Evolutionary conservation across 2,113 vertebrate genomes (phyloP).

Genomic region (Propithecus coquereli): DNA sequence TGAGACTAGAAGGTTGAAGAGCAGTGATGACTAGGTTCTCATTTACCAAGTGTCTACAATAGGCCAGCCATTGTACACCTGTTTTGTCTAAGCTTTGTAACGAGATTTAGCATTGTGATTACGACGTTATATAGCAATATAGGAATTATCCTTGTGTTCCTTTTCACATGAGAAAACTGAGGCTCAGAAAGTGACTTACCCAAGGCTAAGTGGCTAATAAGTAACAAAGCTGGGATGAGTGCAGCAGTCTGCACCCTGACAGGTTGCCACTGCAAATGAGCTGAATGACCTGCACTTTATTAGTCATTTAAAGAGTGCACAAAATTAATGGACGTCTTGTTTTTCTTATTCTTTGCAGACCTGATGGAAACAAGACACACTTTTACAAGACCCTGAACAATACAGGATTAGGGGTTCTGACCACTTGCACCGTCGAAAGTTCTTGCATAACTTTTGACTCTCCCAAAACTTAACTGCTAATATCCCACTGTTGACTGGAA

Average conservation of each 20-base stretch:
- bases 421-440: too few species aligned
- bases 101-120: too few species aligned
- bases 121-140: neutral
- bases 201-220: neutral
- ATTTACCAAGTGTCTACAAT: accelerated
- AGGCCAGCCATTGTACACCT: neutral
- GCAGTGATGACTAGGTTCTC: neutral
- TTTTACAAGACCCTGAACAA: neutral
- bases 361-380: neutral
- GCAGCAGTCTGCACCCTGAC: neutral
- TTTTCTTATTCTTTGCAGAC: neutral
- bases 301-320: neutral
- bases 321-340: neutral
- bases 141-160: neutral
- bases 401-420: too few species aligned
- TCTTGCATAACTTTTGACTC: too few species aligned
- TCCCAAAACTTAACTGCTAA: too few species aligned
- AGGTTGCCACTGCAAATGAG: neutral
- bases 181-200: neutral
- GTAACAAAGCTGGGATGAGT: neutral
- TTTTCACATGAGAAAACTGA: neutral
- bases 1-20: conserved; percentile 37
- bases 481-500: too few species aligned
- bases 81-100: neutral
- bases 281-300: neutral